Base-by-base conservation (phyloP, 2,888 invertebrate genomes). In the Synanthedon myopaeformis region DNA sequence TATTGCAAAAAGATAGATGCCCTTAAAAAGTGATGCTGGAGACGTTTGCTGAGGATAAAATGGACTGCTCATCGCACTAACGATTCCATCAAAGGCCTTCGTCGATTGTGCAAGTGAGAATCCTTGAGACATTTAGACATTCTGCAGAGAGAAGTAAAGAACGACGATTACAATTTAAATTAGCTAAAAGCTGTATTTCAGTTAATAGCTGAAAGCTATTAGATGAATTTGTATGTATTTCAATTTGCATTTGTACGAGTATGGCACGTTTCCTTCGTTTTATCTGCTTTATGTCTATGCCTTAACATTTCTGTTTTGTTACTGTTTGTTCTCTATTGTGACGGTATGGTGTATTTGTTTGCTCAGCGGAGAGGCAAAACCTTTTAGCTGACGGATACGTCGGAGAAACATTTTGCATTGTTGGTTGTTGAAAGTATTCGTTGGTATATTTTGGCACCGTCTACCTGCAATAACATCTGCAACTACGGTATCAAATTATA, bases 331-430 rank as follows among this genome's bases (percentile, higher is more conserved):
- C 13, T 45, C 5, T 45, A 45, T 12, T 45, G 45, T n/a, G n/a
- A 14, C 12, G 14, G 45, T 45, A 45, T n/a, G 45, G 35, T 23
- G 49, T 49, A 49, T 67, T 69, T 74, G 72, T 73, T 73, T 71
- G 69, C 63, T 62, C 63, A 67, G 63, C 62, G 59, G 57, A 60
- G 66, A 69, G 35, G 53, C 48, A 41, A 51, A 70, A 70, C 72
- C 71, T 74, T 75, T 76, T 75, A 74, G 75, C 65, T 57, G 59
- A 66, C 59, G 55, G 55, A 58, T 61, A 57, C 56, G 55, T 49
- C 45, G 56, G 45, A 49, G 50, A 35, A 52, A 19, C 42, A 23
- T 49, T 45, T 49, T 41, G 45, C 49, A 35, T 52, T 13, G 45
- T 12, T 19, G 14, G 45, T 13, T 45, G 45, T 45, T 6, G 45